Evolutionary conservation across 2,797 vertebrate species (phyloP).

Genomic region (Mus spretus): DNA sequence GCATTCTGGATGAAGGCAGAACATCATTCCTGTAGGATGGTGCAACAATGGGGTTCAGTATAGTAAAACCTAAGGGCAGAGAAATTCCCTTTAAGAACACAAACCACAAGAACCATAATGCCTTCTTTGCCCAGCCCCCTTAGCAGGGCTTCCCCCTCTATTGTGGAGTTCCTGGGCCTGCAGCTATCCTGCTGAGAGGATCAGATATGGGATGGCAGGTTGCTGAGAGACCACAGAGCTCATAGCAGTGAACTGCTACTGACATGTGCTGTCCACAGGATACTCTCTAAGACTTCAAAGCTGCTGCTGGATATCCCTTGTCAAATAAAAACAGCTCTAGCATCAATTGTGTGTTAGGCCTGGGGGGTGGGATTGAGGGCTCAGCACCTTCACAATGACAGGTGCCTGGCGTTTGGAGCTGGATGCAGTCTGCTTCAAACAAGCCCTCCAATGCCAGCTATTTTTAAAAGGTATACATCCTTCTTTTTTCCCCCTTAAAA

Average conservation of each 20-base stretch:
- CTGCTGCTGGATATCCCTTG: neutral
- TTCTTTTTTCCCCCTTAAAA: neutral
- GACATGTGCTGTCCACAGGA: neutral
- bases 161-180: neutral
- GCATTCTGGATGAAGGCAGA: slow-evolving; percentile 35
- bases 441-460: neutral
- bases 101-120: neutral
- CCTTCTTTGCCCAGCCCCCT: neutral
- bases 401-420: neutral
- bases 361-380: neutral
- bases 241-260: neutral
- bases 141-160: neutral
- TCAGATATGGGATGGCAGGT: neutral
- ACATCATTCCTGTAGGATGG: neutral
- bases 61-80: neutral
- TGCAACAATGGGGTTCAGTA: neutral
- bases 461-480: neutral
- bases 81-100: neutral
- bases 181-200: neutral
- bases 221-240: neutral
- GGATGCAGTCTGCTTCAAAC: slow-evolving; percentile 19
- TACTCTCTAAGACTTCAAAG: slow-evolving; percentile 23
- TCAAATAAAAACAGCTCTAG: slow-evolving; percentile 22
- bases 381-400: neutral
- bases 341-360: neutral